Percentiles rank a stretch among this genome's conserved stretches.
Evolutionary conservation across 2,888 invertebrate species (phyloP).

Genomic region (Chaetoderma sp.): DNA sequence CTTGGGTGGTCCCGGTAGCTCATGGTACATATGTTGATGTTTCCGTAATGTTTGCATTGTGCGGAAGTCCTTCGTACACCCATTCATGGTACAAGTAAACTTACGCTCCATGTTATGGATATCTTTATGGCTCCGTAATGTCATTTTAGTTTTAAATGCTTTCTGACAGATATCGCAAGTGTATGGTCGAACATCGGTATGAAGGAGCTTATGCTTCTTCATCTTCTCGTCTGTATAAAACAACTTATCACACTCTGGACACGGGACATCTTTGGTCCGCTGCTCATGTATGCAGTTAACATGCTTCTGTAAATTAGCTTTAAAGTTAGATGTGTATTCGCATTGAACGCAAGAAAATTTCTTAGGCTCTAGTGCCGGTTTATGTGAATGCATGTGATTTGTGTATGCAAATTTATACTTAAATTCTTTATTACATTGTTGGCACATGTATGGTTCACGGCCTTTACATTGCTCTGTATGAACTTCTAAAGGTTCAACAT

Average conservation of each 20-base stretch:
- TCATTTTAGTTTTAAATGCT: slow-evolving; percentile 57
- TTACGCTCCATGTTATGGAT: slow-evolving; percentile 55
- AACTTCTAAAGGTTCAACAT: slow-evolving; percentile 52
- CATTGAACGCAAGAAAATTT: slow-evolving; percentile 56
- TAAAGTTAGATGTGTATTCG: slow-evolving; percentile 59
- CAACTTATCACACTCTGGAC: slow-evolving; percentile 56
- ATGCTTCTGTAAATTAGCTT: slow-evolving; percentile 62
- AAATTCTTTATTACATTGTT: slow-evolving; percentile 62
- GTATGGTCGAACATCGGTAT: slow-evolving; percentile 53
- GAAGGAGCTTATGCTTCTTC: slow-evolving; percentile 56
- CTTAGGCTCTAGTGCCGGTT: slow-evolving; percentile 61
- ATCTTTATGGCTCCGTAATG: slow-evolving; percentile 54
- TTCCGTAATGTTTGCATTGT: slow-evolving; percentile 54
- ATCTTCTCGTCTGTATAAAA: slow-evolving; percentile 61
- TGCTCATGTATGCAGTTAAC: slow-evolving; percentile 54
- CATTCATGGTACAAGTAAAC: slow-evolving; percentile 58
- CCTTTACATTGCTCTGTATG: slow-evolving; percentile 61
- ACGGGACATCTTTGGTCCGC: slow-evolving; percentile 42
- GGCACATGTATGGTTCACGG: slow-evolving; percentile 59
- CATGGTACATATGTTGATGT: slow-evolving; percentile 60
- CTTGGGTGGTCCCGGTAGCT: slow-evolving; percentile 50
- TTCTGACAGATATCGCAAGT: slow-evolving; percentile 60
- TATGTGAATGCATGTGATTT: slow-evolving; percentile 58
- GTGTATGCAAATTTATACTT: slow-evolving; percentile 63
- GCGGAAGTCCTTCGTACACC: slow-evolving; percentile 59